Percentiles rank a stretch among this genome's conserved stretches.
These are phyloP conservation scores for Arion vulgaris DNA, from an alignment of 1,140 invertebrate species.

Conservation along the genomic window DNA sequence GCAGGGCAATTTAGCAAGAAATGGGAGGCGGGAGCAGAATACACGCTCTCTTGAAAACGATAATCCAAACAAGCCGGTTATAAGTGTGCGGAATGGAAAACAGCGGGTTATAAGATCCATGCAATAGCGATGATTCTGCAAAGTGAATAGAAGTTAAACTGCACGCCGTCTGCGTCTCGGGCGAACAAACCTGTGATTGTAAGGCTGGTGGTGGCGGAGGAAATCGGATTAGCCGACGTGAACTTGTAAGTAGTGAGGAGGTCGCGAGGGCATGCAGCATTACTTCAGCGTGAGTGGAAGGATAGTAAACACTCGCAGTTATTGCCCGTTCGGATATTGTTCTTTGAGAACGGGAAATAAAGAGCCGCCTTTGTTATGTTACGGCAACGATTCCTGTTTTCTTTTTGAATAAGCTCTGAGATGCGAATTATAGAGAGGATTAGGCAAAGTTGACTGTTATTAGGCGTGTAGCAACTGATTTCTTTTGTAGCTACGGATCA, in stretches of 20 bases:
- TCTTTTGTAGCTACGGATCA: too few species aligned
- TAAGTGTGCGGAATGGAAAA: background rate
- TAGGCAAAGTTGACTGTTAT: background rate
- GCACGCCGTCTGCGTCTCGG: background rate
- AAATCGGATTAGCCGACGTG: background rate
- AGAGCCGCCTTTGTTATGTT: background rate
- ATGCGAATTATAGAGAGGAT: background rate
- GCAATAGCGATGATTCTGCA: background rate
- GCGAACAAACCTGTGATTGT: background rate
- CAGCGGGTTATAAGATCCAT: background rate
- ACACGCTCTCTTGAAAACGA: background rate
- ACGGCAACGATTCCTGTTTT: too few species aligned
- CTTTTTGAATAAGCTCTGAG: too few species aligned
- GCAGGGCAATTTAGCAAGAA: background rate
- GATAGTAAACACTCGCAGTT: constrained; percentile 2
- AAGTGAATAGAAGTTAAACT: background rate
- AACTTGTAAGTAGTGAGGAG: background rate
- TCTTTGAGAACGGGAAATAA: background rate
- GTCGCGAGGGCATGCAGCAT: background rate
- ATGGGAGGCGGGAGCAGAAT: background rate
- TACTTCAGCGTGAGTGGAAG: constrained; percentile 6
- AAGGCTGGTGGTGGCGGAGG: background rate
- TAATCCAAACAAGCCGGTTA: background rate
- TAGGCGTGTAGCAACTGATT: background rate
- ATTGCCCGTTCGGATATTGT: background rate